These are phyloP conservation scores for Lepidonotus clava DNA, from an alignment of 2,888 invertebrate species.

Conservation along the genomic window DNA sequence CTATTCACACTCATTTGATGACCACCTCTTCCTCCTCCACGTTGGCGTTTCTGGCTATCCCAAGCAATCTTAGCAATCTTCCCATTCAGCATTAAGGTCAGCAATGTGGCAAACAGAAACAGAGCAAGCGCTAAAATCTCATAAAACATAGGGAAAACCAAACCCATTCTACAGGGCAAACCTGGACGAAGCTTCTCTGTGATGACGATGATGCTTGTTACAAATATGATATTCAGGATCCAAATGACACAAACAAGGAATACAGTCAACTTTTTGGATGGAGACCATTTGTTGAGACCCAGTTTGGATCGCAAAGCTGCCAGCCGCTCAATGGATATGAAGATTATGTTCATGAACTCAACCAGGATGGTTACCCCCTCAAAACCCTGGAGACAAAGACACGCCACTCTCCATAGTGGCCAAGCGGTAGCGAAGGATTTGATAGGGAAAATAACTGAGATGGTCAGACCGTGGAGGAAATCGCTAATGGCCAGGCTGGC, in stretches of 20 bases:
- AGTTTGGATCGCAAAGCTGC: not conserved
- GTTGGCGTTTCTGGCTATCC: not conserved
- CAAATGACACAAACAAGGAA: not conserved
- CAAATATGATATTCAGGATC: not conserved
- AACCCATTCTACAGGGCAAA: not conserved
- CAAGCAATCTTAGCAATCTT: not conserved
- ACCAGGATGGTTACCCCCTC: not conserved
- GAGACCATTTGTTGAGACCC: not conserved
- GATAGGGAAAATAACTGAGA: not conserved
- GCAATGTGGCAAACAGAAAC: not conserved
- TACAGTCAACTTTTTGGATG: not conserved
- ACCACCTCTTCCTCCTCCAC: no score
- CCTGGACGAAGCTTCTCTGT: not conserved
- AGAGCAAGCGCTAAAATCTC: not conserved
- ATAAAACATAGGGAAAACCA: not conserved
- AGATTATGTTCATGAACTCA: not conserved
- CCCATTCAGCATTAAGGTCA: not conserved
- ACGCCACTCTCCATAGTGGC: not conserved
- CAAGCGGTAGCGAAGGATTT: not conserved
- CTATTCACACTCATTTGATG: not conserved
- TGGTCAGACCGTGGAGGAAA: constrained; percentile 2
- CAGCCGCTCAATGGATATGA: not conserved
- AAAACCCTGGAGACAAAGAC: not conserved
- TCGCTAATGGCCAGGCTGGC: not conserved
- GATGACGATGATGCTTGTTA: not conserved